Conservation (phyloP, 2,113 vertebrate species). For the Abramis brama region DNA sequence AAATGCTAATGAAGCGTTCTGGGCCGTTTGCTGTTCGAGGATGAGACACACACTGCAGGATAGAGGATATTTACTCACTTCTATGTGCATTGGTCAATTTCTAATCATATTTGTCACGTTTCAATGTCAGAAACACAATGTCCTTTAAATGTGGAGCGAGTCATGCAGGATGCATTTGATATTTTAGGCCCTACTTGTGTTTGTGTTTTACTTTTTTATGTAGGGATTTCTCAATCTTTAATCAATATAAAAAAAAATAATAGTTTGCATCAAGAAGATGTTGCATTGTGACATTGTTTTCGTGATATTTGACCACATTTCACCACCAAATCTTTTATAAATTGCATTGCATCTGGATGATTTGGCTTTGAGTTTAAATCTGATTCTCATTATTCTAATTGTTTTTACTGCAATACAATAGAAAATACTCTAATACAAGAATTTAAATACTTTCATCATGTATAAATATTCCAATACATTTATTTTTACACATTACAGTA, state of each 20-base stretch:
- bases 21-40: neutral
- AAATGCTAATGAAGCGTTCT: neutral
- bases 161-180: neutral
- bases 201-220: neutral
- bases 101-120: neutral
- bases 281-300: neutral
- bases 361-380: neutral
- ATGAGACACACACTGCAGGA: neutral
- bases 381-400: neutral
- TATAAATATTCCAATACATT: neutral
- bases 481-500: neutral
- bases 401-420: neutral
- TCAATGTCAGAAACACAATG: neutral
- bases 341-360: neutral
- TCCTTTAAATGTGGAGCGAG: neutral
- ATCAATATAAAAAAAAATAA: neutral
- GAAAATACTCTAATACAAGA: neutral
- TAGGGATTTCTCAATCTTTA: neutral
- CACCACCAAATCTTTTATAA: neutral
- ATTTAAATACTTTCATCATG: neutral
- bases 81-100: neutral
- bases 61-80: neutral
- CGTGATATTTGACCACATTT: neutral
- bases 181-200: neutral
- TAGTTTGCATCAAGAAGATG: neutral